These are phyloP conservation scores for Ischnus inquisitorius DNA, from an alignment of 2,888 invertebrate genomes.

Conservation along the genomic window DNA sequence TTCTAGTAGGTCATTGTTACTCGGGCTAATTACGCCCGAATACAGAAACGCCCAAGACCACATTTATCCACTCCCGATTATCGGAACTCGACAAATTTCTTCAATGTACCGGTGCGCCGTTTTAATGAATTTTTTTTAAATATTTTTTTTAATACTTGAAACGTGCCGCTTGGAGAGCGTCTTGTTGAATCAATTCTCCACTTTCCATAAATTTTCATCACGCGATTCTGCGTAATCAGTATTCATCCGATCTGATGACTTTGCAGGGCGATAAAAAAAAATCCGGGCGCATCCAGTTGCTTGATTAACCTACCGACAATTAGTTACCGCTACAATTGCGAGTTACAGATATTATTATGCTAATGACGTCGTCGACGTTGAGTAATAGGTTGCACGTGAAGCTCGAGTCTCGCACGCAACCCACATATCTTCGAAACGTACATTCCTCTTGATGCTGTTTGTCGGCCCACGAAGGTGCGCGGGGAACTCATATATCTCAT, in stretches of 20 bases:
- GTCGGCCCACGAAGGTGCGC: constrained; percentile 16
- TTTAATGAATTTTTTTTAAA: too few species aligned
- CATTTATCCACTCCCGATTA: too few species aligned
- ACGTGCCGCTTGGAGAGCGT: too few species aligned
- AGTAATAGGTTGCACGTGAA: constrained; percentile 79
- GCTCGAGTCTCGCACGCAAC: constrained; percentile 71
- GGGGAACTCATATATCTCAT: neutral
- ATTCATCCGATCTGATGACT: neutral
- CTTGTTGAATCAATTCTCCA: too few species aligned
- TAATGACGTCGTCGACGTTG: constrained; percentile 79
- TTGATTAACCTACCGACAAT: constrained; percentile 79
- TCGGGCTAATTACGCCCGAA: too few species aligned
- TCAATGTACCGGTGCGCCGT: too few species aligned
- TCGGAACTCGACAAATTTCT: too few species aligned
- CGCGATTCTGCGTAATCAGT: neutral
- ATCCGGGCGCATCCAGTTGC: constrained; percentile 71
- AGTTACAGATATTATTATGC: constrained; percentile 81
- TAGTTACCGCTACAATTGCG: constrained; percentile 78
- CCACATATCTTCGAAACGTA: constrained; percentile 73
- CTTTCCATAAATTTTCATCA: too few species aligned
- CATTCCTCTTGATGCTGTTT: constrained; percentile 52
- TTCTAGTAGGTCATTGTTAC: too few species aligned
- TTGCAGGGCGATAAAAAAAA: constrained; percentile 12
- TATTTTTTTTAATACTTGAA: too few species aligned
- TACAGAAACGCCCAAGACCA: too few species aligned